These are phyloP conservation scores for Fregetta grallaria DNA, from an alignment of 2,113 vertebrate genomes.

Conservation along the genomic window DNA sequence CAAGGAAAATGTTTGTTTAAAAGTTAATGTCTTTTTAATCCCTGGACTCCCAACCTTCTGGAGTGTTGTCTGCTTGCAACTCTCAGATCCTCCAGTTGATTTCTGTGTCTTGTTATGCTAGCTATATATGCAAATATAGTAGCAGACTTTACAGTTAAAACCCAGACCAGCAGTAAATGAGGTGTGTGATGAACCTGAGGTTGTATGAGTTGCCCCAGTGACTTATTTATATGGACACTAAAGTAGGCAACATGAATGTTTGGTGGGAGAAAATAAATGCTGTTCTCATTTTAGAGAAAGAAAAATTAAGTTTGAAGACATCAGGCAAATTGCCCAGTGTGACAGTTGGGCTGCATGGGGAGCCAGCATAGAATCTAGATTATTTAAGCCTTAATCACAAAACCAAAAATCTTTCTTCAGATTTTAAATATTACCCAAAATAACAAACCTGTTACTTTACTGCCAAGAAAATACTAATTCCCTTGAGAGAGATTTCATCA, in stretches of 20 bases:
- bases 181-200: neutral
- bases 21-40: neutral
- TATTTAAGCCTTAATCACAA: neutral
- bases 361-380: neutral
- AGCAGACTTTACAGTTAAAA: neutral
- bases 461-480: neutral
- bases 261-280: neutral
- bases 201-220: neutral
- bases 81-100: neutral
- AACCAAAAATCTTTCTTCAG: neutral
- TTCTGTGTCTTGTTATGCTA: neutral
- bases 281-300: neutral
- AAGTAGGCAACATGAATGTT: neutral
- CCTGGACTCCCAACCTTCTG: neutral
- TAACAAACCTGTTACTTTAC: neutral
- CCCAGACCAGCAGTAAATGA: neutral
- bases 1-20: neutral
- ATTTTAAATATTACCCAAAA: neutral
- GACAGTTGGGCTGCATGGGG: neutral
- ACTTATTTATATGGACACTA: neutral
- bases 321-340: neutral
- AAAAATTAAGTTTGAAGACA: neutral
- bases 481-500: neutral
- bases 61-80: neutral
- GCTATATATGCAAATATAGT: neutral